Conservation (phyloP, 2,888 invertebrate species). For the Alsophila aescularia region DNA sequence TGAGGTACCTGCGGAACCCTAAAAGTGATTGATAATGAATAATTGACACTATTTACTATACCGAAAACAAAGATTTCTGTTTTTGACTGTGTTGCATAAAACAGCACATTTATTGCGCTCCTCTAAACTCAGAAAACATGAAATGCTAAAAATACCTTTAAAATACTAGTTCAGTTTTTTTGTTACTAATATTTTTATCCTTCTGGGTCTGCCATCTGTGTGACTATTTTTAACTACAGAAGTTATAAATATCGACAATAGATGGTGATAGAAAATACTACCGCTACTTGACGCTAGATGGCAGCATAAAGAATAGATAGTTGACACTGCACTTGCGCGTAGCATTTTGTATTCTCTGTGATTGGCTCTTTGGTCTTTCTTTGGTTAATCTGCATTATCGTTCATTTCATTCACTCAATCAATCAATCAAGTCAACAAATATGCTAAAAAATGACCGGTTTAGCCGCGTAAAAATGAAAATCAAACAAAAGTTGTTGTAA, state of each 20-base stretch:
- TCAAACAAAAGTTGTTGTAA: constrained; percentile 14
- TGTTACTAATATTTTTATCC: background rate
- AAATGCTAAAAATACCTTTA: too few relatives aligned
- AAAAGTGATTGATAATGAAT: too few relatives aligned
- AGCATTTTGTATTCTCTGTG: too few relatives aligned
- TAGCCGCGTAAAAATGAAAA: constrained; percentile 33
- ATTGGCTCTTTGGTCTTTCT: too few relatives aligned
- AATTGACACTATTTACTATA: too few relatives aligned
- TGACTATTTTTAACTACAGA: background rate
- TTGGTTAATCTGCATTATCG: too few relatives aligned
- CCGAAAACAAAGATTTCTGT: too few relatives aligned
- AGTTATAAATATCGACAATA: background rate
- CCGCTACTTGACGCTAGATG: constrained; percentile 51
- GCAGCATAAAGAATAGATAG: constrained; percentile 19
- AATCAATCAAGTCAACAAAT: constrained; percentile 16
- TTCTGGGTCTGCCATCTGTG: constrained; percentile 23
- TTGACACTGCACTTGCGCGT: too few relatives aligned
- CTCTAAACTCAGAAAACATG: too few relatives aligned
- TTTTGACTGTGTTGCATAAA: too few relatives aligned
- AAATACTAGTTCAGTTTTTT: background rate
- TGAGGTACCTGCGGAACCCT: too few relatives aligned
- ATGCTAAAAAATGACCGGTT: constrained; percentile 12
- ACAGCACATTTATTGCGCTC: too few relatives aligned
- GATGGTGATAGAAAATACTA: constrained; percentile 9
- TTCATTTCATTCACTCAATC: background rate